Base-by-base conservation (phyloP, 2,888 invertebrate genomes). In the Mesorhabditis sp. region DNA sequence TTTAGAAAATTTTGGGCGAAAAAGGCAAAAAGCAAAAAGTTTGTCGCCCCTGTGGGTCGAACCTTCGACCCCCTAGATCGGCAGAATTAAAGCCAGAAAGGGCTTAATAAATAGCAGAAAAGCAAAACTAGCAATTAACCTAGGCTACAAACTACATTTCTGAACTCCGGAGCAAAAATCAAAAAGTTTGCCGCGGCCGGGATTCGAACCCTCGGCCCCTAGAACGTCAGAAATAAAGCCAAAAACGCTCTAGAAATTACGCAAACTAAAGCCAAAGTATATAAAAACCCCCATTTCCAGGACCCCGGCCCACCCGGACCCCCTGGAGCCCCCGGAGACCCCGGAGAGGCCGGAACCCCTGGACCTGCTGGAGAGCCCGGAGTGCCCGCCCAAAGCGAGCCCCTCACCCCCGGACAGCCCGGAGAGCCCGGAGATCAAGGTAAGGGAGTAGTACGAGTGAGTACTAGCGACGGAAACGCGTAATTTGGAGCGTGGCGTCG, bases 321-420 rank as follows among this genome's bases (percentile, higher is more conserved):
- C 69, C 80, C 76, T 69, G 82, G 82, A 77, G 76, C 76, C 61
- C 76, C 78, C 70, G 80, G 80, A 70, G 75, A 76, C 67, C 71
- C 74, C 63, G 80, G 79, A 75, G 75, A 75, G 65, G 65, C 77
- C 67, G 79, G 74, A 69, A 69, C 75, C 62, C n/a, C 58, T 44
- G 70, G 70, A 70, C 70, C 70, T 43, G 70, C 70, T 62, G 70
- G 70, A 70, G 70, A 70, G 63, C 70, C 70, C 10, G 75, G 75
- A 70, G 41, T 69, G 45, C 74, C 74, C 45, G 79, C 80, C 62
- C 75, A 78, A 66, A 75, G 73, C 71, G 79, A 80, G 70, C 78
- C 76, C 66, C 76, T 79, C 44, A 74, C 75, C 65, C 81, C 80
- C 68, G 82, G 82, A 77, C 75, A 77, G 66, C 80, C 81, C 69